Conservation (phyloP, 2,797 vertebrate species). For the Rhynchotus rufescens region DNA sequence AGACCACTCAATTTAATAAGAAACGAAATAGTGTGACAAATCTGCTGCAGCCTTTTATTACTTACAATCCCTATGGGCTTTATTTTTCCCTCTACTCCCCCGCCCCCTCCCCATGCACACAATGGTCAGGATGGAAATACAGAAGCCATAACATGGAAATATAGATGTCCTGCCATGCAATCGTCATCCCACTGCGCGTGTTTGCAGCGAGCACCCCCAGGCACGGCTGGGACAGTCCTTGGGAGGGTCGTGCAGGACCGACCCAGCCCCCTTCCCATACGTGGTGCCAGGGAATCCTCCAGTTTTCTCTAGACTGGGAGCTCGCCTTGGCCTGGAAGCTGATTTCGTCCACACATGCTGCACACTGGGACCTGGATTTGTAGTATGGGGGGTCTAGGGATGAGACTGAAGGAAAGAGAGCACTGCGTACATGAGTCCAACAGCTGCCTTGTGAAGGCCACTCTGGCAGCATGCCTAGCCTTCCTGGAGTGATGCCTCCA, state of each 20-base stretch:
- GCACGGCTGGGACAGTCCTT: not conserved
- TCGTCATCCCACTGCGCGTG: not conserved
- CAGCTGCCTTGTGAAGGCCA: not conserved
- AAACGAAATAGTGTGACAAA: conserved; percentile 59
- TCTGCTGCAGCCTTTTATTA: conserved; percentile 50
- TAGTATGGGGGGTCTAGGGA: not conserved
- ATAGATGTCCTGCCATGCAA: not conserved
- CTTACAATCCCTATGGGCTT: conserved; percentile 35
- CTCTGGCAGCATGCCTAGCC: not conserved
- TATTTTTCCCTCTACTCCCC: not conserved
- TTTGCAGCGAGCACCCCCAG: not conserved
- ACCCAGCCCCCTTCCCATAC: not conserved
- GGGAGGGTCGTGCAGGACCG: not conserved
- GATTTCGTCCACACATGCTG: not conserved
- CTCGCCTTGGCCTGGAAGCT: not conserved
- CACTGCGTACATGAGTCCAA: not conserved
- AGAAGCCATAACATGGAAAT: not conserved
- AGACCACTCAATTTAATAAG: conserved; percentile 52
- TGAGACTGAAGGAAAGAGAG: not conserved
- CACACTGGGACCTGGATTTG: not conserved
- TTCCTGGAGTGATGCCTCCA: not conserved
- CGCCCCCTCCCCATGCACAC: not conserved
- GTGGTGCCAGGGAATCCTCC: not conserved
- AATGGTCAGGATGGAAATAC: not conserved
- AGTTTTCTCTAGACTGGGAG: not conserved